Evolutionary conservation across 2,888 invertebrate species (phyloP).

Genomic region (Caenorhabditis panamensis): DNA sequence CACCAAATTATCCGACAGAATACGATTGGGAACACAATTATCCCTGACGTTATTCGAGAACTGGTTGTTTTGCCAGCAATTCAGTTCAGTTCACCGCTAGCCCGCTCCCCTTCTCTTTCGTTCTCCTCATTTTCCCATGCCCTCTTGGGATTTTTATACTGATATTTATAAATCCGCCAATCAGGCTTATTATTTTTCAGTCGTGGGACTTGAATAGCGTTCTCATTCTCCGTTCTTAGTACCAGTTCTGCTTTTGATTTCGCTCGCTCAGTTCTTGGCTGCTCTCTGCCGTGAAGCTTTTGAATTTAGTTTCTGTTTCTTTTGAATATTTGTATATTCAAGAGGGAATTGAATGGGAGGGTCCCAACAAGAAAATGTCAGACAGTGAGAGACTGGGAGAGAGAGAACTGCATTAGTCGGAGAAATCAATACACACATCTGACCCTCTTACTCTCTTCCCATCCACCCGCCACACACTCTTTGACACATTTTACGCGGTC

Average conservation of each 20-base stretch:
- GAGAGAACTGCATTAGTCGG: constrained; percentile 2
- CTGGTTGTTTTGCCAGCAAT: neutral
- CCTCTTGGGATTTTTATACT: neutral
- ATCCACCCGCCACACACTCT: neutral
- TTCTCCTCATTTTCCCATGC: neutral
- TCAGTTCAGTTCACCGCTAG: neutral
- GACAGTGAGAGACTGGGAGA: neutral
- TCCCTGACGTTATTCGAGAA: constrained; percentile 1
- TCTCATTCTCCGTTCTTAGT: no score
- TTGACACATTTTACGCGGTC: neutral
- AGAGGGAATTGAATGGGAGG: no score
- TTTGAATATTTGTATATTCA: neutral
- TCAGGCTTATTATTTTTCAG: no score
- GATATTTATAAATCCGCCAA: no score
- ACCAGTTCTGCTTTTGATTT: no score
- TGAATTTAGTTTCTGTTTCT: no score
- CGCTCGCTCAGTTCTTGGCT: neutral
- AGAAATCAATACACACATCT: neutral
- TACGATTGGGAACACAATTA: constrained; percentile 12
- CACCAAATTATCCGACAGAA: neutral
- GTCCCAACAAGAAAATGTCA: neutral
- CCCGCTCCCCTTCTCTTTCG: neutral
- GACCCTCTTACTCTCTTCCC: neutral
- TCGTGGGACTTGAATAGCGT: no score
- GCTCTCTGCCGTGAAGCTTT: no score